Evolutionary conservation across 2,797 vertebrate species (phyloP), one percentile per base, ranked within the genome.

Genomic region (Argentina silus): DNA sequence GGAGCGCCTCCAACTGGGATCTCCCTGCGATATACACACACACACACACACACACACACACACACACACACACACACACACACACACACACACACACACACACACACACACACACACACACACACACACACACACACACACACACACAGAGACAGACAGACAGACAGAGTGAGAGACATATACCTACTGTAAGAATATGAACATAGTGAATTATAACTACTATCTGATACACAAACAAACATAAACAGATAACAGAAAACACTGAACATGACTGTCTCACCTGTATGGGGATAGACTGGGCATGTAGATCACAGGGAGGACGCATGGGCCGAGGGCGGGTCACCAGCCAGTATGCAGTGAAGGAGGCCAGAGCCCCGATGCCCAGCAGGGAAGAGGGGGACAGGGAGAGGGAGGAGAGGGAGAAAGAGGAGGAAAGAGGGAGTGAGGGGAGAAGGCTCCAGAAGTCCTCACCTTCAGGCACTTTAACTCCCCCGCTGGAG

Each of bases 271-370:
- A 64, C 51, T 15, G 51, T 72, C 86, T 90, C 78, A 95, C 94
- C 48, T 90, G 77, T 1, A 95, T 86, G 7, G 92, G 89, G 6
- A 93, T 82, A 3, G 93, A 94, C 90, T 95, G 94, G 71, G 85
- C 81, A 7, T 90, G 88, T 0, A 95, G 92, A 74, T 94, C 92
- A 56, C 93, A 94, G 12, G 92, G 92, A 0, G 93, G 90, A 15
- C 53, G 90, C 78, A 92, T 90, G 82, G 93, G 90, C 12, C 88
- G 90, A 56, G 94, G 93, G 7, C 93, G 90, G 45, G 92, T 94
- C 75, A 87, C 85, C 83, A 94, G 88, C 93, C 93, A 95, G 84
- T 93, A 95, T 0, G 89, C 92, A 0, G 93, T 94, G 85, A 95
- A 69, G 4, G 94, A 94, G 66, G 94, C 93, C 67, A 95, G 64